Percentiles rank a stretch among this genome's conserved stretches.
These are phyloP conservation scores for Bradypus variegatus DNA, from an alignment of 2,797 vertebrate genomes.

Conservation along the genomic window DNA sequence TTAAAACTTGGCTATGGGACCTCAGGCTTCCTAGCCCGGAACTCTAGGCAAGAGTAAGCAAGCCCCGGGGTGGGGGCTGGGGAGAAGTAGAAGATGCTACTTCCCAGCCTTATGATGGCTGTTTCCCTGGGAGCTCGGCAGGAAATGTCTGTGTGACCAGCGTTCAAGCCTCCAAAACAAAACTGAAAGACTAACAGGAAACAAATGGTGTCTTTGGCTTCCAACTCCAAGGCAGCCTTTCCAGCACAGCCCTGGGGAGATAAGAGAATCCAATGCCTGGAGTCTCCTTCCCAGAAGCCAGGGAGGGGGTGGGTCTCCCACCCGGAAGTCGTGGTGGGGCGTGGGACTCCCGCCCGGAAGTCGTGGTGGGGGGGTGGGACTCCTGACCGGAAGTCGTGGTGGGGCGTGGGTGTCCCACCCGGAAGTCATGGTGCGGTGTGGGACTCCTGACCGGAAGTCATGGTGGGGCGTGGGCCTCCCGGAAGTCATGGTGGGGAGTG, in stretches of 20 bases:
- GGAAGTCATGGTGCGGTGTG: not conserved
- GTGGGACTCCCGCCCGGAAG: not conserved
- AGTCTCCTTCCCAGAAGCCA: not conserved
- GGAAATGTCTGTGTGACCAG: not conserved
- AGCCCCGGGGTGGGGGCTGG: not conserved
- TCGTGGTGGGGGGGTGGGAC: not conserved
- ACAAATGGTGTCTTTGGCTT: not conserved
- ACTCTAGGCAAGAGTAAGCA: not conserved
- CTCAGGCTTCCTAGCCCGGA: fast-evolving
- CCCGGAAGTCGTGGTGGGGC: conserved; percentile 25
- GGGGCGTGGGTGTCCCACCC: not conserved
- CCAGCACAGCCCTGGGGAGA: not conserved
- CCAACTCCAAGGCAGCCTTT: conserved; percentile 3
- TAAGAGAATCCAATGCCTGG: conserved; percentile 24
- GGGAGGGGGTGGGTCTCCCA: not conserved
- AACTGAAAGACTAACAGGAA: not conserved
- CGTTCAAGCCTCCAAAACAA: not conserved
- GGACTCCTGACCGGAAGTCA: conserved; percentile 35
- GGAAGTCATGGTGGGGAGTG: not conserved
- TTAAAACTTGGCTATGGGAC: fast-evolving
- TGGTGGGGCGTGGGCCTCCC: not conserved
- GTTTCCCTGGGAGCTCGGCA: not conserved
- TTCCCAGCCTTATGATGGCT: fast-evolving
- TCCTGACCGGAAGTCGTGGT: conserved; percentile 29
- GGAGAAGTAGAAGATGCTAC: fast-evolving